Evolutionary conservation across 2,888 invertebrate species (phyloP).

Genomic region (Xestia ashworthii): DNA sequence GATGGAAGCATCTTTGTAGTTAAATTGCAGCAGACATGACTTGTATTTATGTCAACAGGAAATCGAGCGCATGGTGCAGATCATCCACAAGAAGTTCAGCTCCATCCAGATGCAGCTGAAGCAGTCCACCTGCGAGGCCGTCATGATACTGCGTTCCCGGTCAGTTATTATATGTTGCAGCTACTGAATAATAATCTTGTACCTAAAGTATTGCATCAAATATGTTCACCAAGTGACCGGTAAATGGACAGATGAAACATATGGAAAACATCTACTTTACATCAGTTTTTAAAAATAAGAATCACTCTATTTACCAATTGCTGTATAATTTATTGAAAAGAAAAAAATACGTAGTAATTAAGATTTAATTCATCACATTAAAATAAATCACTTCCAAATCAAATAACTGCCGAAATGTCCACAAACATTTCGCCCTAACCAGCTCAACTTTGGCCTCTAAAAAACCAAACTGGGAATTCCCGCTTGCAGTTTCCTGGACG

Average conservation of each 20-base stretch:
- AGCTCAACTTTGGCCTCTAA: conserved; percentile 81
- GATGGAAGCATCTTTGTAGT: no score
- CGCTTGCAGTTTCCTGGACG: conserved; percentile 93
- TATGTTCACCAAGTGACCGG: neutral
- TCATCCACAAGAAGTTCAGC: conserved; percentile 99
- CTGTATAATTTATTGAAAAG: neutral
- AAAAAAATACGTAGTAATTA: neutral
- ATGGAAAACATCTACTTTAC: no score
- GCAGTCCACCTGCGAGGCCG: conserved; percentile 99
- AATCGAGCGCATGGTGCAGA: conserved; percentile 99
- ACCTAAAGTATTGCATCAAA: neutral
- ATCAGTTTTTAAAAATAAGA: neutral
- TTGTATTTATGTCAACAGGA: conserved; percentile 89
- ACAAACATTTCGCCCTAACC: conserved; percentile 50
- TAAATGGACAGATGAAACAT: neutral
- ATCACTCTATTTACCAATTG: neutral
- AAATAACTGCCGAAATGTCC: conserved; percentile 9
- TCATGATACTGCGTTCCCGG: conserved; percentile 98
- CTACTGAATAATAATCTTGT: neutral
- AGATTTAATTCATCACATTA: neutral
- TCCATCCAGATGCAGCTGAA: conserved; percentile 99
- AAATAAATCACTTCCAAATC: conserved; percentile 30
- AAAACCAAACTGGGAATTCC: conserved; percentile 51
- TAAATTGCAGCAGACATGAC: neutral
- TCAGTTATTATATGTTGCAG: conserved; percentile 60